Conservation (phyloP, 2,113 vertebrate genomes). For the mouse (Mus musculus) region GRCm39 chr4:110733001-110733500, state of each 20-base stretch:
- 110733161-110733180: too few relatives aligned
- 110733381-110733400: background rate
- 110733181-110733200: too few relatives aligned
- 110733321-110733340: slow-evolving; percentile 16
- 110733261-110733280: background rate
- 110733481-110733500: background rate
- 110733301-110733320: background rate
- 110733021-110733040: too few relatives aligned
- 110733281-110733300: background rate
- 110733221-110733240: background rate
- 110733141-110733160: too few relatives aligned
- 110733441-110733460: background rate
- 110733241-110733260: background rate
- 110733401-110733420: background rate
- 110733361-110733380: background rate
- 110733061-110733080: too few relatives aligned
- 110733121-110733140: too few relatives aligned
- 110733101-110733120: too few relatives aligned
- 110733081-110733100: too few relatives aligned
- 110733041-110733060: too few relatives aligned
- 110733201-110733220: background rate
- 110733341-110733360: background rate
- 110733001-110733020: too few relatives aligned
- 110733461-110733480: slow-evolving; percentile 13
- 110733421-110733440: slow-evolving; percentile 1